Conservation (phyloP, 2,113 vertebrate genomes). For the Mormoops blainvillei region DNA sequence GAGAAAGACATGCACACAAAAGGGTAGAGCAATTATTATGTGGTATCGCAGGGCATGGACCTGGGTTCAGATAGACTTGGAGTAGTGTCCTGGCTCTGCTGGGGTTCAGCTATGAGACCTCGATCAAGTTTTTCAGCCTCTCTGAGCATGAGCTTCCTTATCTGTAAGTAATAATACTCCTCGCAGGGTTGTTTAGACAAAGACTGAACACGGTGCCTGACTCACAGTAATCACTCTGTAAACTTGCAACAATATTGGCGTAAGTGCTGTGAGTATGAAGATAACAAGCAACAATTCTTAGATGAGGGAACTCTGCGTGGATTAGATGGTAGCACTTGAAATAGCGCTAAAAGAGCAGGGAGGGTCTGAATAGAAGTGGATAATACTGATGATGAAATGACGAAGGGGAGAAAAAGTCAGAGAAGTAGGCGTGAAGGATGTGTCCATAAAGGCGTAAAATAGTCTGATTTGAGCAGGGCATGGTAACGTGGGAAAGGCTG, state of each 20-base stretch:
- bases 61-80: not conserved
- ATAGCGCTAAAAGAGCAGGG: not conserved
- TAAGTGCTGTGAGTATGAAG: not conserved
- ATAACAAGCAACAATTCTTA: not conserved
- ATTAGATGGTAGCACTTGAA: not conserved
- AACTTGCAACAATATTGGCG: not conserved
- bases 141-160: not conserved
- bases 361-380: not conserved
- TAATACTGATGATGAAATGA: not conserved
- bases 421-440: not conserved
- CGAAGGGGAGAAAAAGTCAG: not conserved
- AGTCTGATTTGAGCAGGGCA: not conserved
- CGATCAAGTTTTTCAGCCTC: not conserved
- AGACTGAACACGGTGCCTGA: not conserved
- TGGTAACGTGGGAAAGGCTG: not conserved
- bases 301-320: not conserved
- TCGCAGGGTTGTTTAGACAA: not conserved
- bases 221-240: not conserved
- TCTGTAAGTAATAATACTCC: not conserved
- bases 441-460: not conserved
- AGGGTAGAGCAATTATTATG: not conserved
- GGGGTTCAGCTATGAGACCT: not conserved
- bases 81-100: not conserved
- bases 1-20: not conserved
- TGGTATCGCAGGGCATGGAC: not conserved